Evolutionary conservation across 2,113 vertebrate genomes (phyloP).

Genomic region (Percina caprodes): DNA sequence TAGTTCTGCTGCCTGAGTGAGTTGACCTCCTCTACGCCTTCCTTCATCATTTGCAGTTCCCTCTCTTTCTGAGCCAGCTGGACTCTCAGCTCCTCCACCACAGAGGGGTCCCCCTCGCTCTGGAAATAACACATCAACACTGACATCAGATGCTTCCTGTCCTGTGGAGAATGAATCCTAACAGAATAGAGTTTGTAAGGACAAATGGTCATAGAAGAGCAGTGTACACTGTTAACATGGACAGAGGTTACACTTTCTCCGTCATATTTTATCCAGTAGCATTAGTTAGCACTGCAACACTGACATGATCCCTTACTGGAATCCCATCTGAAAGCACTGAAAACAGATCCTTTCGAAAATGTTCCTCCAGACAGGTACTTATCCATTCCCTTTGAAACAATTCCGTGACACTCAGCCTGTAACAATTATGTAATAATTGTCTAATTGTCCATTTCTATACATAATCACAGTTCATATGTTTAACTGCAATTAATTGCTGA

Average conservation of each 20-base stretch:
- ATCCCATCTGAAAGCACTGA: not conserved
- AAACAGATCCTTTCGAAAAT: not conserved
- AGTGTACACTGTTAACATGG: not conserved
- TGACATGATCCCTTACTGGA: not conserved
- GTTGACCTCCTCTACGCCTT: slow-evolving; percentile 84
- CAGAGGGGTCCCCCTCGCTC: slow-evolving; percentile 70
- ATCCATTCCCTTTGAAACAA: not conserved
- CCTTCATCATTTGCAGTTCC: slow-evolving; percentile 82
- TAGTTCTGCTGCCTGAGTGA: slow-evolving; percentile 90
- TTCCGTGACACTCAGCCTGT: not conserved
- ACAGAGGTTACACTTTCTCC: not conserved
- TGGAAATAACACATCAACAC: slow-evolving; percentile 31
- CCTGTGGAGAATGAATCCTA: not conserved
- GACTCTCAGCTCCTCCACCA: slow-evolving; percentile 80
- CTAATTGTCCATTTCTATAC: too few species aligned
- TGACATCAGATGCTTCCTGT: not conserved
- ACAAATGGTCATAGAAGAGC: not conserved
- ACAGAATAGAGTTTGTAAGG: not conserved
- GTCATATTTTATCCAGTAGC: not conserved
- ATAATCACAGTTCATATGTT: too few species aligned
- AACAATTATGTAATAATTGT: too few species aligned
- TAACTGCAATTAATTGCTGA: too few species aligned
- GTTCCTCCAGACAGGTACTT: not conserved
- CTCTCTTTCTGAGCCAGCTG: slow-evolving; percentile 84
- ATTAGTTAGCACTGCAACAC: not conserved